phyloP scores from a whole-genome alignment of 2,797 vertebrate genomes.

The Chelidonichthys spinosus region DNA sequence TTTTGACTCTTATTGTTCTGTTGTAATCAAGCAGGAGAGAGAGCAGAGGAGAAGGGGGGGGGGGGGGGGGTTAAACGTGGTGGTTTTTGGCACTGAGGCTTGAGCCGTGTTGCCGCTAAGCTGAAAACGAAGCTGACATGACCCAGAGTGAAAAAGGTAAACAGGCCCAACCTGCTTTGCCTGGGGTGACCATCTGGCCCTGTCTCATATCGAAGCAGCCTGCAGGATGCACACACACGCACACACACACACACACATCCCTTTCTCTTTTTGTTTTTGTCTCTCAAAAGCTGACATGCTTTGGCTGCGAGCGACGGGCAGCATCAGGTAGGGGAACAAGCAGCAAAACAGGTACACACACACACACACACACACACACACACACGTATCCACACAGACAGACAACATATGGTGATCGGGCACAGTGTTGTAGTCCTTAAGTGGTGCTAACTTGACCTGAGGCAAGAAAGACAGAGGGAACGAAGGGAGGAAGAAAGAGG shows the following conservation, averaged over 20 bases:
- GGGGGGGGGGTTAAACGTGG: constrained; percentile 46
- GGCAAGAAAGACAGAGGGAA: constrained; percentile 70
- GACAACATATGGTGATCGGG: constrained; percentile 77
- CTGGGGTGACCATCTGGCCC: constrained; percentile 86
- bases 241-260: constrained; percentile 57
- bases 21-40: background rate
- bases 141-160: constrained; percentile 85
- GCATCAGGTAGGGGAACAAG: constrained; percentile 78
- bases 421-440: constrained; percentile 80
- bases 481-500: constrained; percentile 35
- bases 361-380: constrained; percentile 35
- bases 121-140: constrained; percentile 83
- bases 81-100: constrained; percentile 70
- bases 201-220: constrained; percentile 78
- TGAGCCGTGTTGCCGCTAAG: constrained; percentile 80
- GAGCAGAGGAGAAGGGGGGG: constrained; percentile 8
- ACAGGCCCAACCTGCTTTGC: constrained; percentile 85
- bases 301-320: constrained; percentile 81
- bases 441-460: constrained; percentile 83
- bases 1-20: too few relatives aligned
- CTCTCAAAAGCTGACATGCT: constrained; percentile 83
- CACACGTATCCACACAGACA: constrained; percentile 40
- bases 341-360: constrained; percentile 68
- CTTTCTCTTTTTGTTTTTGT: constrained; percentile 78
- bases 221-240: constrained; percentile 70